phyloP scores from a whole-genome alignment of 2,113 vertebrate genomes.

The Nettapus auritus region DNA sequence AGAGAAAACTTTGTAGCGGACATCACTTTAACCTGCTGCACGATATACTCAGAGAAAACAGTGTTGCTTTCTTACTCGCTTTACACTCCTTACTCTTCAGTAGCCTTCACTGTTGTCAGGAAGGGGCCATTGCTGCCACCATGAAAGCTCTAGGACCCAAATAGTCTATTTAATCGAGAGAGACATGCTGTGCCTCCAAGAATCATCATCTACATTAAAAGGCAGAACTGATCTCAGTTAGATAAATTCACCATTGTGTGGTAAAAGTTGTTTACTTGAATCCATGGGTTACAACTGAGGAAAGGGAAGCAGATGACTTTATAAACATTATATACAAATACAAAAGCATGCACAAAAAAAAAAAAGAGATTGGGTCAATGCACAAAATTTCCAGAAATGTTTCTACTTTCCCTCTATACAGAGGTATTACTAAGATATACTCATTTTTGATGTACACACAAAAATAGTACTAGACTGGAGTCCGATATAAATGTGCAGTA shows the following conservation, averaged over 20 bases:
- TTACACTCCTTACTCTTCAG: not conserved
- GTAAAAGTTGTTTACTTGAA: not conserved
- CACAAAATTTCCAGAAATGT: not conserved
- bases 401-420: not conserved
- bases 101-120: not conserved
- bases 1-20: not conserved
- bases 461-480: not conserved
- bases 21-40: not conserved
- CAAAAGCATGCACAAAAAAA: not conserved
- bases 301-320: not conserved
- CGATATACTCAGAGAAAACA: not conserved
- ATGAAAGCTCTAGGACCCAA: not conserved
- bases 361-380: not conserved
- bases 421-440: not conserved
- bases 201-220: not conserved
- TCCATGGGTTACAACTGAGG: not conserved
- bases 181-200: not conserved
- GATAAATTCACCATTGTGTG: not conserved
- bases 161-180: not conserved
- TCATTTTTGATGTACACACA: not conserved
- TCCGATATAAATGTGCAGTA: not conserved
- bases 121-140: not conserved
- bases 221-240: not conserved
- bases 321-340: not conserved
- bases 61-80: not conserved